Evolutionary conservation across 2,888 invertebrate species (phyloP).

Genomic region (Rhingia campestris): DNA sequence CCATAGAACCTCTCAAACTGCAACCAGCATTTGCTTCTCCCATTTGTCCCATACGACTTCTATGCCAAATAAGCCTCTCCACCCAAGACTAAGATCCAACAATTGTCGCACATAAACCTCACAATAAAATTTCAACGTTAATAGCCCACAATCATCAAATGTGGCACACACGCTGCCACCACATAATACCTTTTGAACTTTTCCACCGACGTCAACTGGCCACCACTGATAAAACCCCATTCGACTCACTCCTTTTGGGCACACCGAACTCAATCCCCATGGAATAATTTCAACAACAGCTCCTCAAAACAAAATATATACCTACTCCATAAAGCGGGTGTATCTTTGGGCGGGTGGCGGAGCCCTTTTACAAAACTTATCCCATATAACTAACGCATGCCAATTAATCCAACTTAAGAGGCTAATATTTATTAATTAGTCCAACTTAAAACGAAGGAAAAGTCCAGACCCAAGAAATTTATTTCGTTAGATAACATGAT

Average conservation of each 20-base stretch:
- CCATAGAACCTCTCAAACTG: too few relatives aligned
- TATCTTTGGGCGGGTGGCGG: slow-evolving; percentile 8
- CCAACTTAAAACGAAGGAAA: slow-evolving; percentile 71
- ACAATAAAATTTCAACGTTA: slow-evolving; percentile 58
- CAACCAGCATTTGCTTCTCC: too few relatives aligned
- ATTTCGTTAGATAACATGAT: slow-evolving; percentile 74
- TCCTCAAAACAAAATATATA: neutral
- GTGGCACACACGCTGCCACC: slow-evolving; percentile 10
- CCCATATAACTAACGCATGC: slow-evolving; percentile 74
- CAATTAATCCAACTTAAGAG: slow-evolving; percentile 75
- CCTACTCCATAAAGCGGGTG: slow-evolving; percentile 19
- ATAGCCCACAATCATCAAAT: slow-evolving; percentile 55
- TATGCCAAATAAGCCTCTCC: too few relatives aligned
- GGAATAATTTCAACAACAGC: slow-evolving; percentile 66
- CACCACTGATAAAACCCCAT: slow-evolving; percentile 56
- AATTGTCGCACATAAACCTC: slow-evolving; percentile 49
- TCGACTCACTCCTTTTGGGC: slow-evolving; percentile 5
- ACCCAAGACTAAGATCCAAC: neutral
- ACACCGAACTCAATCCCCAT: slow-evolving; percentile 24
- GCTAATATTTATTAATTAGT: slow-evolving; percentile 76
- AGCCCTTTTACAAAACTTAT: slow-evolving; percentile 56
- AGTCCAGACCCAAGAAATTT: slow-evolving; percentile 74
- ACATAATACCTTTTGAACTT: slow-evolving; percentile 47
- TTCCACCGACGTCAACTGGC: slow-evolving; percentile 42
- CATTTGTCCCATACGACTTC: too few relatives aligned